A percentile compares a stretch with the other conserved stretches of the same genome.
phyloP scores from a whole-genome alignment of 1,140 invertebrate genomes.

The Notospermus geniculatus region DNA sequence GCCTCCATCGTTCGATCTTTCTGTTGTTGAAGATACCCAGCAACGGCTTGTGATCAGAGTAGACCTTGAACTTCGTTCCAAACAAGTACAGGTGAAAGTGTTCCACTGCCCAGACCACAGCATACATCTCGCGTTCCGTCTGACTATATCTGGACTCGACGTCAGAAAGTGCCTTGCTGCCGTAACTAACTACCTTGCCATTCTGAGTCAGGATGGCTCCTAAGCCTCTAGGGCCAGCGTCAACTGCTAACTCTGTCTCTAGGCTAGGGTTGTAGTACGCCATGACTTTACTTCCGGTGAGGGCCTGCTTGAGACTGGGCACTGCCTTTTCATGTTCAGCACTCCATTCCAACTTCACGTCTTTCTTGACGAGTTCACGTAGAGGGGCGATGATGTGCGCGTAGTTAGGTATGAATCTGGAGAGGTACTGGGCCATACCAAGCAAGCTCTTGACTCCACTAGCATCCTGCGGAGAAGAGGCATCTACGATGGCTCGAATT shows the following conservation, averaged over 20 bases:
- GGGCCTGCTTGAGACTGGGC: constrained; percentile 9
- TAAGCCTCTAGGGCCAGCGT: constrained; percentile 17
- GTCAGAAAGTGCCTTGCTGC: constrained; percentile 10
- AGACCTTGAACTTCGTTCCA: constrained; percentile 18
- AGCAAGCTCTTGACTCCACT: too few species aligned
- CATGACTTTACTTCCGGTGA: background rate
- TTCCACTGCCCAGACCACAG: constrained; percentile 24
- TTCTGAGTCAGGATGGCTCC: constrained; percentile 10
- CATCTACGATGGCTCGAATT: too few species aligned
- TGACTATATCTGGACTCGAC: constrained; percentile 23
- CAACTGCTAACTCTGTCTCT: constrained; percentile 16
- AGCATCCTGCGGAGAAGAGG: too few species aligned
- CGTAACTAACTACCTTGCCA: background rate
- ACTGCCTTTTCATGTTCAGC: constrained; percentile 14
- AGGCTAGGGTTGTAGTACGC: constrained; percentile 15
- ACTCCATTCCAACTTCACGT: constrained; percentile 12
- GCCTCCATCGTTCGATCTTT: constrained; percentile 27
- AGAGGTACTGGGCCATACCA: too few species aligned
- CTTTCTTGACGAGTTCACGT: constrained; percentile 3
- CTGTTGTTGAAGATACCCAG: constrained; percentile 21
- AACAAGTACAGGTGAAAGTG: constrained; percentile 24
- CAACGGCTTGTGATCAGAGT: constrained; percentile 24
- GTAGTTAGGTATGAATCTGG: constrained; percentile 19
- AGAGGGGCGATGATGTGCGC: constrained; percentile 10
- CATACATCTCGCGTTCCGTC: constrained; percentile 21